Conservation (phyloP, 1,140 invertebrate genomes). For the Aethina tumida region DNA sequence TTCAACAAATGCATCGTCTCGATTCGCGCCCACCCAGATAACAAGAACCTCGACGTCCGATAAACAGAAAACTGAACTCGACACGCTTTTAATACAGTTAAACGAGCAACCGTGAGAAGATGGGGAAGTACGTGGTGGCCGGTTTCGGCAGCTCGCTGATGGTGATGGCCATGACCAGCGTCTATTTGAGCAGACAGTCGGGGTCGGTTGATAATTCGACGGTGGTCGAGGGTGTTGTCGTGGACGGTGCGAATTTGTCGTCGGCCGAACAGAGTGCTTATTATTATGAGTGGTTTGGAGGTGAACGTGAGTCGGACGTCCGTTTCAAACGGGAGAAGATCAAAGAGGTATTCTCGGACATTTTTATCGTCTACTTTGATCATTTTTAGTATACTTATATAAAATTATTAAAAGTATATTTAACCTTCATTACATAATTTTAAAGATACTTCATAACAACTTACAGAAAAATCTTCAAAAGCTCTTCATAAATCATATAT, state of each 20-base stretch:
- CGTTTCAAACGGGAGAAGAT: conserved; percentile 20
- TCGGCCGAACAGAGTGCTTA: background rate
- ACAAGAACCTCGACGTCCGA: background rate
- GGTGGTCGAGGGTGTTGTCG: no score
- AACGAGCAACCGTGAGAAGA: no score
- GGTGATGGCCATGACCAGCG: conserved; percentile 27
- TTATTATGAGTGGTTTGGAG: background rate
- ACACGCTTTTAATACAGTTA: no score
- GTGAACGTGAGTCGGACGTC: conserved; percentile 1
- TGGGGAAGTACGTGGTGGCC: conserved; percentile 10
- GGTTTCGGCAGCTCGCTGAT: conserved; percentile 22
- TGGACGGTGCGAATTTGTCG: no score
- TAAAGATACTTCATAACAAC: no score
- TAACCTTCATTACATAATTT: no score
- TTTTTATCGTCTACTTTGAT: background rate
- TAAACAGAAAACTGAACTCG: no score
- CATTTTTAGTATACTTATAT: background rate
- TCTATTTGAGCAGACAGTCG: conserved; percentile 20
- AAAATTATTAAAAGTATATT: no score
- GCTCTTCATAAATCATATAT: no score
- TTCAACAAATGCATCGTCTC: conserved; percentile 12
- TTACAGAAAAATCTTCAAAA: no score
- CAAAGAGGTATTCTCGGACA: conserved; percentile 23
- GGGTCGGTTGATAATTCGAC: background rate
- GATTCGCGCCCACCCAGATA: no score